Evolutionary conservation across 2,113 vertebrate species (phyloP), one percentile per base, ranked within the genome.

Genomic region (Crotophaga sulcirostris): DNA sequence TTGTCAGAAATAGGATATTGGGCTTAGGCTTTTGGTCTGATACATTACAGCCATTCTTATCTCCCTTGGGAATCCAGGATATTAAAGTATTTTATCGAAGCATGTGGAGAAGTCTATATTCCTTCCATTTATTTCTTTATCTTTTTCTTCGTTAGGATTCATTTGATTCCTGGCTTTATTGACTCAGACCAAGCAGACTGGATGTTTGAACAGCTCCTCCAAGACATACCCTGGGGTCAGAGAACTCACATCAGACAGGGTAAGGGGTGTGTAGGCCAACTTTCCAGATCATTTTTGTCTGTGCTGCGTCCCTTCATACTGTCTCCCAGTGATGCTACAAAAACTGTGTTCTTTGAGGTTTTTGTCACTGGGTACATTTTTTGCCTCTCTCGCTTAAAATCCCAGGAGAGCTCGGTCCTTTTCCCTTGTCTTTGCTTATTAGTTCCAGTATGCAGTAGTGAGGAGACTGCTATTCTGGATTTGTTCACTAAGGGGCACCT

Each of bases 221-320:
- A 93, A 42, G 99, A 99, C 80, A 90, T 99, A 60, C 99, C 99
- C 25, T 99, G 99, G 99, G 98, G 98, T 45, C 99, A 99, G 97
- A 98, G 99, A 96, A 98, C 98, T 29, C 99, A 99, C 94, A 33
- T 98, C 96, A 98, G 98, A 78, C 98, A 98, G 20, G 98, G 99
- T 99, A 69, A 94, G 87, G 66, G 8, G 11, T 59, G n/a, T 33
- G 17, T 18, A 28, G 34, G 29, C 8, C 64, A 34, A 6, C 24
- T 73, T 69, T 78, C 33, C 33, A 25, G 45, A 47, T 74, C 66
- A 47, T n/a, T n/a, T n/a, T n/a, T n/a, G 7, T 75, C n/a, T 84
- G 44, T 51, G 16, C 34, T 77, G 56, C 28, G n/a, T 68, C 62
- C 72, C 67, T 92, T 88, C 34, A 23, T 34, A 28, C 4, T 44